phyloP scores from a whole-genome alignment of 2,888 invertebrate genomes.

The Acronicta psi region DNA sequence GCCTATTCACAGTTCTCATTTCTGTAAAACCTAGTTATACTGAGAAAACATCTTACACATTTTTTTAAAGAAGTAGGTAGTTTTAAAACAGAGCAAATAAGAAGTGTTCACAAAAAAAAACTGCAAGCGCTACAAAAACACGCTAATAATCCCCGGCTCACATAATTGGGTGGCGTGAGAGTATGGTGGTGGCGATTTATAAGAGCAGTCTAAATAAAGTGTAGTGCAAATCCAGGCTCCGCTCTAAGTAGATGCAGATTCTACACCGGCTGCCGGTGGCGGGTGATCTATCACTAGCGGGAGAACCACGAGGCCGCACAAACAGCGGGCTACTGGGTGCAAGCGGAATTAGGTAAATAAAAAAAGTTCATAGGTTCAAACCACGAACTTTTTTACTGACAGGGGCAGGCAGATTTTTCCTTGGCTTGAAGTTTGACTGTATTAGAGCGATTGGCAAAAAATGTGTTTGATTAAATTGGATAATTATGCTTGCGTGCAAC shows the following conservation, averaged over 20 bases:
- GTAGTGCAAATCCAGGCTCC: slow-evolving; percentile 72
- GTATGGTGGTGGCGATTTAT: slow-evolving; percentile 68
- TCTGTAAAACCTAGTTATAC: too few relatives aligned
- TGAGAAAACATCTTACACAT: too few relatives aligned
- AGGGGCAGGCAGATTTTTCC: too few relatives aligned
- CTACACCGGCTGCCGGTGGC: slow-evolving; percentile 74
- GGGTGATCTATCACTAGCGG: slow-evolving; percentile 77
- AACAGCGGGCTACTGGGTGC: slow-evolving; percentile 16
- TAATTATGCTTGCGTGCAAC: too few relatives aligned
- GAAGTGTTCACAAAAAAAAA: slow-evolving; percentile 4
- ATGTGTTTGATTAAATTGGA: too few relatives aligned
- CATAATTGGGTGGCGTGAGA: slow-evolving; percentile 47
- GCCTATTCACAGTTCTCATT: too few relatives aligned
- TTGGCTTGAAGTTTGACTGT: too few relatives aligned
- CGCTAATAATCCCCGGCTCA: slow-evolving; percentile 39
- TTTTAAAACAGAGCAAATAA: neutral
- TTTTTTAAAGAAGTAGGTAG: too few relatives aligned
- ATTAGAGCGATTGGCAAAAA: too few relatives aligned
- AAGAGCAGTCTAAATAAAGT: slow-evolving; percentile 74
- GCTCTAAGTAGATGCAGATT: slow-evolving; percentile 79
- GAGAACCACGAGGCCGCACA: slow-evolving; percentile 37
- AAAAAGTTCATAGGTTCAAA: too few relatives aligned
- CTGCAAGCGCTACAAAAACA: slow-evolving; percentile 24
- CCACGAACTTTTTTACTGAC: too few relatives aligned
- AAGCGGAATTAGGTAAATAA: too few relatives aligned